Base-by-base conservation (phyloP, 2,888 invertebrate species). In the Ennomos fuscantarius region DNA sequence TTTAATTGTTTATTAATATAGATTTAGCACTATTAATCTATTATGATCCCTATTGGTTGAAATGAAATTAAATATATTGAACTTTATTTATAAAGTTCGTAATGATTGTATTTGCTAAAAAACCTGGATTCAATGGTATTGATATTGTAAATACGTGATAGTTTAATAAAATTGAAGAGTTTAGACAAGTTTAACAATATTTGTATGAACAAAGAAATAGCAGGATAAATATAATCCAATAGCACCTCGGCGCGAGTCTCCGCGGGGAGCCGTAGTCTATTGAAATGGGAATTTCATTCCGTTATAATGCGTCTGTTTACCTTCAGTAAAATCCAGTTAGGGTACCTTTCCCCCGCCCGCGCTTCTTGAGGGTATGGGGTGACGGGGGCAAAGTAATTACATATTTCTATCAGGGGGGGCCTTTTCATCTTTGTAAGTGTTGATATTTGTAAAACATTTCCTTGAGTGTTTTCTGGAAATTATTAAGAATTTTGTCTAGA, bases 221-320 rank as follows among this genome's bases (percentile, higher is more conserved):
- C 32, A 32, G 40, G 24, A 24, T 24, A 24, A 24, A 35, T 35
- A 55, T 47, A 12, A 31, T 48, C 53, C 65, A 55, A 66, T 47
- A 60, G 40, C 62, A 57, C 40, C 74, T 60, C 70, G 70, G 24
- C 41, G 0, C 24, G 32, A 12, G 65, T 49, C 55, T 34, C 79
- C 44, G 49, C 69, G 47, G 79, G 81, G 79, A 63, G 74, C 62
- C 66, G 12, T 42, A 35, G 46, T 69, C 70, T 70, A 77, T 78
- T 80, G 83, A 84, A 86, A 87, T 85, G 75, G 85, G 86, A 84
- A 84, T 87, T 87, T 83, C 82, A 87, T 87, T 88, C 74, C 80
- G 76, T 83, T 86, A 82, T 89, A 88, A 89, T 86, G 76, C 81
- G 82, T 82, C 75, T 90, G 89, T 89, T 87, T 89, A 87, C 87